Base-by-base conservation (phyloP, 2,888 invertebrate species). In the Rhimphoctona megacephalus region DNA sequence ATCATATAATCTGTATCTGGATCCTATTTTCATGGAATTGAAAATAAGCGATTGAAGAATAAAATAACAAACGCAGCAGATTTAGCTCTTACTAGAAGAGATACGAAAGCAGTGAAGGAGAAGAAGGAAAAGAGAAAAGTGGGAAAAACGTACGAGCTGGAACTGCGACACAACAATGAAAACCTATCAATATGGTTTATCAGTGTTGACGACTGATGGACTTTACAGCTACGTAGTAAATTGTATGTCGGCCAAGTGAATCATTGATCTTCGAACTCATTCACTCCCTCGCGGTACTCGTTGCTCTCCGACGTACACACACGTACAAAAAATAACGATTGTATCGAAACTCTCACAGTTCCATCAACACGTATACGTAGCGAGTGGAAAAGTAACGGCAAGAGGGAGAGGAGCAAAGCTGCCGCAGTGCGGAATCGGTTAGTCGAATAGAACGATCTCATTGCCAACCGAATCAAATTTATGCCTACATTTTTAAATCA, bases 201-300 rank as follows among this genome's bases (percentile, higher is more conserved):
- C 86, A 87, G 82, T 85, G 86, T 87, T 85, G 84, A 87, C 84
- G 86, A 85, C 77, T 74, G 67, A 77, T 22, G 81, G 54, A 52
- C 78, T 87, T 81, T 79, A 82, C 86, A 87, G 84, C 84, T 74
- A 70, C 81, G 86, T 87, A 82, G 86, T 87, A 87, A 87, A 85
- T 87, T 87, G 86, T 82, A 70, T 70, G 85, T 84, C 79, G 74
- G 79, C 84, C 86, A 85, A 87, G 86, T 87, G 84, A 87, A 87
- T 87, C 84, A 87, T 87, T 87, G 86, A 87, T 87, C 86, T 87
- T 87, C 86, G 86, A 87, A 87, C 86, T 85, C 84, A 79, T 84
- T 85, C 86, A 85, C 84, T 87, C 81, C 79, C 81, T 82, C 74
- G 79, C n/a, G 66, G 64, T 61, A 80, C 54, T 86, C 76, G 79